These are phyloP conservation scores for Troilus luridus DNA, from an alignment of 2,888 invertebrate species.

Conservation along the genomic window DNA sequence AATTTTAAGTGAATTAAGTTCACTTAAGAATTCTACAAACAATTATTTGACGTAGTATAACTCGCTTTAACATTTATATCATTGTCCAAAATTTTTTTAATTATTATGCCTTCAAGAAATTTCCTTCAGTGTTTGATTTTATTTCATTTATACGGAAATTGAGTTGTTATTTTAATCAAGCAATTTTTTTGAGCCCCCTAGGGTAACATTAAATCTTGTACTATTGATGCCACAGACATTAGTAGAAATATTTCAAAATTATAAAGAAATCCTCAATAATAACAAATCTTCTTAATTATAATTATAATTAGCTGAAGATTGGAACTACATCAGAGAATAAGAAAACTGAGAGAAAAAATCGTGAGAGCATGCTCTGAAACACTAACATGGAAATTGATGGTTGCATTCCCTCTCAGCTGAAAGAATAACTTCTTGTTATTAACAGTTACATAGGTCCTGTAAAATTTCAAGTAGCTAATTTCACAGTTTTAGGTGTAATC, in stretches of 20 bases:
- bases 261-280: background rate
- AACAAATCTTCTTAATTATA: background rate
- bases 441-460: background rate
- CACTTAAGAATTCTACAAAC: no score
- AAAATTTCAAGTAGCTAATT: slow-evolving; percentile 12
- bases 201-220: no score
- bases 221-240: background rate
- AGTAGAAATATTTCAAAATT: background rate
- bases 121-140: no score
- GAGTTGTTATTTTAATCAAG: no score
- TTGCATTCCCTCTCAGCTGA: background rate
- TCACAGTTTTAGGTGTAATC: background rate
- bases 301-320: background rate
- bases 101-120: no score
- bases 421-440: background rate
- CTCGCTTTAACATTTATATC: no score
- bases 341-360: background rate
- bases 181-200: no score
- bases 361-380: background rate
- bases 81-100: no score
- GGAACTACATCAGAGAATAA: background rate
- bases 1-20: no score
- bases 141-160: no score
- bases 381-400: slow-evolving; percentile 10
- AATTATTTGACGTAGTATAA: no score